Conservation (phyloP, 2,888 invertebrate genomes). For the Drosophila emarginata region DNA sequence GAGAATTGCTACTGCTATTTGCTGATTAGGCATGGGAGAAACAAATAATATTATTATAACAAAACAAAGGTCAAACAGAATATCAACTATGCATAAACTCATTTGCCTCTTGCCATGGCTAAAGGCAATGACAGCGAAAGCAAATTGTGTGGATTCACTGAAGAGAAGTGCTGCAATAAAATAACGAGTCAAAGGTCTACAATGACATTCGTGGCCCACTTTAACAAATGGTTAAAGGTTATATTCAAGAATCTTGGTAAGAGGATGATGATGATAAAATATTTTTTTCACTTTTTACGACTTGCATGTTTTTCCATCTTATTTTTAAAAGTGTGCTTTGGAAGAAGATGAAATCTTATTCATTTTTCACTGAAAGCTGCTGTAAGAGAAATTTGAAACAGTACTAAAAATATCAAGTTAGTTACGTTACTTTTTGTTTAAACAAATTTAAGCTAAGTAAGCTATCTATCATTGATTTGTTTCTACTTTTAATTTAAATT, state of each 20-base stretch:
- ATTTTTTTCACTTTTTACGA: no score
- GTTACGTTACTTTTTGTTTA: no score
- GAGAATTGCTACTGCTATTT: slow-evolving; percentile 63
- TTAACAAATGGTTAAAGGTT: background rate
- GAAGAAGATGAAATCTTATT: no score
- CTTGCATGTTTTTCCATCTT: background rate
- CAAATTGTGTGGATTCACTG: background rate
- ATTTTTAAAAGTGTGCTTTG: background rate
- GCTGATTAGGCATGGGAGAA: slow-evolving; percentile 57
- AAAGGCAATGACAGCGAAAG: slow-evolving; percentile 23
- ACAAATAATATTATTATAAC: slow-evolving; percentile 25
- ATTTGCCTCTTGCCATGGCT: slow-evolving; percentile 31
- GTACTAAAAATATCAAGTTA: no score
- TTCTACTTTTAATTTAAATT: no score
- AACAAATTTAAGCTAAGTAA: no score
- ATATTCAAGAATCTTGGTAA: background rate
- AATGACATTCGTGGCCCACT: background rate
- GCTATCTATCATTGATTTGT: no score
- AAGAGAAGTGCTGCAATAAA: background rate
- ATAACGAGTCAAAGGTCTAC: background rate
- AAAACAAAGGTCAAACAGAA: slow-evolving; percentile 32
- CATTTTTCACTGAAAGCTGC: no score
- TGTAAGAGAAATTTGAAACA: no score
- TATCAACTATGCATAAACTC: slow-evolving; percentile 60
- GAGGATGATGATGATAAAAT: no score